These are phyloP conservation scores for Phortica magna DNA, from an alignment of 2,888 invertebrate genomes.

Conservation along the genomic window DNA sequence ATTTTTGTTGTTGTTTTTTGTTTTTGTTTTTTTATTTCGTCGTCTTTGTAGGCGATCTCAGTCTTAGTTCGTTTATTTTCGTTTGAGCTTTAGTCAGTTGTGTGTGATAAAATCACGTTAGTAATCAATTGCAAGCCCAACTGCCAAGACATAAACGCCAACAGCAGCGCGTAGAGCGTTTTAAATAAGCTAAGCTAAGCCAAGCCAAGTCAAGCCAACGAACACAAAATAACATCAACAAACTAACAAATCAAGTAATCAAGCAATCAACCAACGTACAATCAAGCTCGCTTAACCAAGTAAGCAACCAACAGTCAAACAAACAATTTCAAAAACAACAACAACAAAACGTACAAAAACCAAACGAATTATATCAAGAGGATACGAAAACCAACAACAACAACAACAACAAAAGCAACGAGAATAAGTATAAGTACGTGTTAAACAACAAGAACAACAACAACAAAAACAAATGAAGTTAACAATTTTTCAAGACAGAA, in stretches of 20 bases:
- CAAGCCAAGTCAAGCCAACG: slow-evolving; percentile 32
- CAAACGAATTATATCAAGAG: slow-evolving; percentile 7
- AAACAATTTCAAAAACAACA: slow-evolving; percentile 22
- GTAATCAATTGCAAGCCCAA: slow-evolving; percentile 77
- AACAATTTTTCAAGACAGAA: not conserved
- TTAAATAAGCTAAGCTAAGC: slow-evolving; percentile 31
- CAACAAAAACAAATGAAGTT: slow-evolving; percentile 16
- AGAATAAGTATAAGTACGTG: slow-evolving; percentile 3
- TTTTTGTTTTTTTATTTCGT: slow-evolving; percentile 39
- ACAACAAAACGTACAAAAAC: slow-evolving; percentile 13
- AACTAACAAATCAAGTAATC: slow-evolving; percentile 21
- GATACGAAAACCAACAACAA: slow-evolving; percentile 22
- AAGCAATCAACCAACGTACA: not conserved
- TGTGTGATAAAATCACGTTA: slow-evolving; percentile 78
- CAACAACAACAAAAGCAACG: slow-evolving; percentile 16
- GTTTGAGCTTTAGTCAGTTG: slow-evolving; percentile 74
- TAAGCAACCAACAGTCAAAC: slow-evolving; percentile 29
- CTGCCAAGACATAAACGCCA: slow-evolving; percentile 73
- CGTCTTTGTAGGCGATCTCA: slow-evolving; percentile 43
- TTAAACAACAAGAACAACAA: slow-evolving; percentile 38
- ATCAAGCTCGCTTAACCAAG: slow-evolving; percentile 29
- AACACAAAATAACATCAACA: slow-evolving; percentile 32
- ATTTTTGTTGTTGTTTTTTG: slow-evolving; percentile 54
- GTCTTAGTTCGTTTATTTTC: slow-evolving; percentile 24
- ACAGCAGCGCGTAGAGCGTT: slow-evolving; percentile 46